These are phyloP conservation scores for Acromyrmex heyeri DNA, from an alignment of 1,140 invertebrate species.

Conservation along the genomic window DNA sequence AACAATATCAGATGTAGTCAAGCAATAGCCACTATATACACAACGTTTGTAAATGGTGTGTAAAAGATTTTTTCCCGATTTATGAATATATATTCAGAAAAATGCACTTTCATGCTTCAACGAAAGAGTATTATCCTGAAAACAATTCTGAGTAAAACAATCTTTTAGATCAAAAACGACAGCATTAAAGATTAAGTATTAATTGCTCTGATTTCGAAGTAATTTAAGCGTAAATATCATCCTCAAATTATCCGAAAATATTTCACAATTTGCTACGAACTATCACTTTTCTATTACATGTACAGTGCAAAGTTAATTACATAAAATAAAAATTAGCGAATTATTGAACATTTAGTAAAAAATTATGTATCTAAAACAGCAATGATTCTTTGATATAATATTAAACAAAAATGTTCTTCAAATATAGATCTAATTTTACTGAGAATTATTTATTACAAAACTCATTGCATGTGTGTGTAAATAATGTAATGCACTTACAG, in stretches of 20 bases:
- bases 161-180: neutral
- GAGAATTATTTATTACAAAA: neutral
- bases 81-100: neutral
- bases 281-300: neutral
- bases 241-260: neutral
- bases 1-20: neutral
- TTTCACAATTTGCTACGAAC: neutral
- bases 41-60: conserved; percentile 20
- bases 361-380: neutral
- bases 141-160: neutral
- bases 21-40: neutral
- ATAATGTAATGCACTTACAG: neutral
- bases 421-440: neutral
- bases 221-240: neutral
- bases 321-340: neutral
- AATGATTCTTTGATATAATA: neutral
- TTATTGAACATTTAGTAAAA: neutral
- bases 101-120: neutral
- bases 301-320: neutral
- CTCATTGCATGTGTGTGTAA: neutral
- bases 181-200: neutral
- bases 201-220: conserved; percentile 12
- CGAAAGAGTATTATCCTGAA: neutral
- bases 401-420: neutral
- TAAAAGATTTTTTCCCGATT: conserved; percentile 2